Conservation (phyloP, 2,888 invertebrate species). For the Tetramorium bicarinatum region DNA sequence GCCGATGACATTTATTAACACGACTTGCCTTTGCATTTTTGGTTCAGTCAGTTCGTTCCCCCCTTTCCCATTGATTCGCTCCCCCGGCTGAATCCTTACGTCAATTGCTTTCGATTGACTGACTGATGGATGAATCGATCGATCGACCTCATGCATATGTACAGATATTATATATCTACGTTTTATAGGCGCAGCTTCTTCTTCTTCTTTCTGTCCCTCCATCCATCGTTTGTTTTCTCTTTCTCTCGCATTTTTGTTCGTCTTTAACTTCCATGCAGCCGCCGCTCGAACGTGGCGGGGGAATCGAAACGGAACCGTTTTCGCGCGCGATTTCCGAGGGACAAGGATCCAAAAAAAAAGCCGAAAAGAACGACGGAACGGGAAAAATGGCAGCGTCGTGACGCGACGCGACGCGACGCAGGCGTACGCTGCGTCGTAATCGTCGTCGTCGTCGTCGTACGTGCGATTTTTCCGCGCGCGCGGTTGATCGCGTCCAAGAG, state of each 20-base stretch:
- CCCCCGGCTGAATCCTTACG: conserved; percentile 36
- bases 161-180: conserved; percentile 47
- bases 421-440: conserved; percentile 81
- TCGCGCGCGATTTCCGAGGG: conserved; percentile 27
- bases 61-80: conserved; percentile 11
- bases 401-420: conserved; percentile 65
- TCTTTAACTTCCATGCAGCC: conserved; percentile 62
- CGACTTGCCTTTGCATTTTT: conserved; percentile 70
- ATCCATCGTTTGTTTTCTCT: conserved; percentile 48
- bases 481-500: conserved; percentile 17
- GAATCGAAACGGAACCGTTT: background rate
- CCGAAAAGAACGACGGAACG: background rate
- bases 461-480: conserved; percentile 44
- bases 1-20: conserved; percentile 73
- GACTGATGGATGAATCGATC: conserved; percentile 82
- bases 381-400: conserved; percentile 5
- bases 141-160: conserved; percentile 78
- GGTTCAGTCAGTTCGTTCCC: conserved; percentile 56
- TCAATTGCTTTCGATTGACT: conserved; percentile 68
- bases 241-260: conserved; percentile 42
- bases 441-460: conserved; percentile 26
- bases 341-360: background rate
- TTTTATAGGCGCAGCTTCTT: conserved; percentile 56
- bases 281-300: conserved; percentile 44
- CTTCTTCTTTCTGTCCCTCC: conserved; percentile 53